A percentile compares a stretch with the other conserved stretches of the same genome.
These are phyloP conservation scores for Bradypodion pumilum DNA, from an alignment of 2,797 vertebrate species.

Conservation along the genomic window DNA sequence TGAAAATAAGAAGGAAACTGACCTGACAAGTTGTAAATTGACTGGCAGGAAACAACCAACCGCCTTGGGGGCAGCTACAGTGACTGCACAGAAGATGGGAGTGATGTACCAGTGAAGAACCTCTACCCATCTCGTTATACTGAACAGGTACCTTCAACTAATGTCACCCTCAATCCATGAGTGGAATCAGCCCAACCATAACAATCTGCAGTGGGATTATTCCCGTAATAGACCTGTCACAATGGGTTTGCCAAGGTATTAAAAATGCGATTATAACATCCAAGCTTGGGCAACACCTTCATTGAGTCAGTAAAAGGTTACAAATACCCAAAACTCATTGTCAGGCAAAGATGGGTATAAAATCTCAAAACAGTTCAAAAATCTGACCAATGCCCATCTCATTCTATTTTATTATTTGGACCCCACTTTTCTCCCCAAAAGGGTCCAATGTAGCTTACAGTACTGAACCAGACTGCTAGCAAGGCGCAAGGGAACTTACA, in stretches of 20 bases:
- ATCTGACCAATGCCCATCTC: no score
- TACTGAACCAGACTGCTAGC: neutral
- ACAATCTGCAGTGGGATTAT: neutral
- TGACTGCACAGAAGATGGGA: constrained; percentile 80
- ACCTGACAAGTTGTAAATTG: neutral
- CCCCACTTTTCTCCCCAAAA: no score
- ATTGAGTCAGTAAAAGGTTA: no score
- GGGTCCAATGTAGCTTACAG: neutral
- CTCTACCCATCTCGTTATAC: constrained; percentile 77
- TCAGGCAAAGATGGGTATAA: no score
- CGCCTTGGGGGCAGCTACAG: constrained; percentile 79
- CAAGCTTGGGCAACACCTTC: no score
- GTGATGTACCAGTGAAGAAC: constrained; percentile 73
- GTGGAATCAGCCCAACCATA: no score
- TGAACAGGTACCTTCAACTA: constrained; percentile 70
- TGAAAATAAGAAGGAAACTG: neutral
- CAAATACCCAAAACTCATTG: no score
- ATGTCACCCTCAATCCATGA: no score
- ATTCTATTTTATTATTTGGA: no score
- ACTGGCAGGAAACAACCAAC: constrained; percentile 70
- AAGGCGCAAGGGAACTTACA: no score
- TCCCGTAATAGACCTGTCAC: neutral
- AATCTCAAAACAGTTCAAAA: no score
- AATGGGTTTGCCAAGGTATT: neutral
- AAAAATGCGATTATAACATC: neutral